These are phyloP conservation scores for Drosophila nigricruria DNA, from an alignment of 2,888 invertebrate genomes.

Conservation along the genomic window DNA sequence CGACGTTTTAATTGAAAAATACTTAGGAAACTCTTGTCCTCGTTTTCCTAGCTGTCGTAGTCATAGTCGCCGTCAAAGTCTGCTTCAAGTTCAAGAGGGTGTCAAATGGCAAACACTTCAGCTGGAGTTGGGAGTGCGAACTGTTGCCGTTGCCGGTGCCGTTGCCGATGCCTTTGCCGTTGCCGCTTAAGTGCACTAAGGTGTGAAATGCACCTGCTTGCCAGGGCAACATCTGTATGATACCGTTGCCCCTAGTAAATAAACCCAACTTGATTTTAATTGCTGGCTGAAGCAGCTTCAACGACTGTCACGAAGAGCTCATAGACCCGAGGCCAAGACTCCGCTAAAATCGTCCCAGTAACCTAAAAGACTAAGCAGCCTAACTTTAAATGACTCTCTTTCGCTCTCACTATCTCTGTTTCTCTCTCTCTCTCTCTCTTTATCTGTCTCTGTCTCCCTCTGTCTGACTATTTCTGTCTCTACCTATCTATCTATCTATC, in stretches of 20 bases:
- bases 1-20: slow-evolving; percentile 79
- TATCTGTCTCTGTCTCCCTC: too few relatives aligned
- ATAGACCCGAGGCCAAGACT: slow-evolving; percentile 8
- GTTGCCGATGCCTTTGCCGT: slow-evolving; percentile 31
- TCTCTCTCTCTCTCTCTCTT: not conserved
- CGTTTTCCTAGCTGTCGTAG: slow-evolving; percentile 16
- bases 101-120: slow-evolving; percentile 70
- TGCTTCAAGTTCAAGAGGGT: slow-evolving; percentile 62
- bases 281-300: slow-evolving; percentile 62
- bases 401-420: slow-evolving; percentile 8
- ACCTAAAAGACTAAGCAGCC: slow-evolving; percentile 49
- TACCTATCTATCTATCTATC: not conserved
- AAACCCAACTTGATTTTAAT: slow-evolving; percentile 67
- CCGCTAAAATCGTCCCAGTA: slow-evolving; percentile 55
- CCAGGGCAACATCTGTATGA: slow-evolving; percentile 24
- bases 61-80: slow-evolving; percentile 25
- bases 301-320: slow-evolving; percentile 2
- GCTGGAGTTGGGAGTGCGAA: slow-evolving; percentile 19
- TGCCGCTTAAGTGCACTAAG: slow-evolving; percentile 67
- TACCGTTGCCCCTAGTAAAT: slow-evolving; percentile 44
- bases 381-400: slow-evolving; percentile 35
- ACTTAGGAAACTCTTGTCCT: slow-evolving; percentile 67
- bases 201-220: slow-evolving; percentile 59
- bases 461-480: not conserved
- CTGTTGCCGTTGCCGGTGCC: slow-evolving; percentile 25